A percentile compares a stretch with the other conserved stretches of the same genome.
Evolutionary conservation across 2,113 vertebrate genomes (phyloP).

Genomic region (Rhabdomys dilectus): DNA sequence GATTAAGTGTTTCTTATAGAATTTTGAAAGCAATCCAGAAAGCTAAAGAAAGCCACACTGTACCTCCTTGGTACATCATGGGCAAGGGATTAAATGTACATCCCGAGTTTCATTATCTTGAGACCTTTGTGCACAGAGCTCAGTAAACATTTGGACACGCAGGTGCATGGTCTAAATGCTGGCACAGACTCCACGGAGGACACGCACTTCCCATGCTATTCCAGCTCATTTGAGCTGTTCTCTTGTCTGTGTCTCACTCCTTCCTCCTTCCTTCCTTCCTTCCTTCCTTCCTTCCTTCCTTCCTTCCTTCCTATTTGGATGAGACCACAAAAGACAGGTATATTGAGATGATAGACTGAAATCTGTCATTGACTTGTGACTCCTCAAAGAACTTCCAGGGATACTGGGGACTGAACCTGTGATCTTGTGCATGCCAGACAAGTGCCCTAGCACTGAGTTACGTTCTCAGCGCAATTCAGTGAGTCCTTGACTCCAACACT

Average conservation of each 20-base stretch:
- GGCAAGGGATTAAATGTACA: not conserved
- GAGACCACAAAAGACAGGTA: not conserved
- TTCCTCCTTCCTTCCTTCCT: conserved; percentile 46
- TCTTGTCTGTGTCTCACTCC: not conserved
- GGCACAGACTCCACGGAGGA: not conserved
- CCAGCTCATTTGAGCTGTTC: not conserved
- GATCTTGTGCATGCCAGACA: not conserved
- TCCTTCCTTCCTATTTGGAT: conserved; percentile 28
- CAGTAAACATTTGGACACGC: not conserved
- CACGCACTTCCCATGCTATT: not conserved
- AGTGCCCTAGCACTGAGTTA: not conserved
- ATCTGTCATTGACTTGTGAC: not conserved
- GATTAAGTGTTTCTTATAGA: not conserved
- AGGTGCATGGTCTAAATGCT: too few species aligned
- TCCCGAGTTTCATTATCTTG: not conserved
- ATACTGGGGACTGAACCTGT: not conserved
- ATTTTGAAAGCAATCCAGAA: conserved; percentile 43
- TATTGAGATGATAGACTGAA: not conserved
- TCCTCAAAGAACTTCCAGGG: not conserved
- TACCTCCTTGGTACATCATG: not conserved
- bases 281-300: conserved; percentile 33
- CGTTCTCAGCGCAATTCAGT: not conserved
- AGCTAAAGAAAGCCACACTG: not conserved
- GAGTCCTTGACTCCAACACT: not conserved
- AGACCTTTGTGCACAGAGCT: not conserved